Conservation (phyloP, 2,113 vertebrate species). For the Gymnobelideus leadbeateri region DNA sequence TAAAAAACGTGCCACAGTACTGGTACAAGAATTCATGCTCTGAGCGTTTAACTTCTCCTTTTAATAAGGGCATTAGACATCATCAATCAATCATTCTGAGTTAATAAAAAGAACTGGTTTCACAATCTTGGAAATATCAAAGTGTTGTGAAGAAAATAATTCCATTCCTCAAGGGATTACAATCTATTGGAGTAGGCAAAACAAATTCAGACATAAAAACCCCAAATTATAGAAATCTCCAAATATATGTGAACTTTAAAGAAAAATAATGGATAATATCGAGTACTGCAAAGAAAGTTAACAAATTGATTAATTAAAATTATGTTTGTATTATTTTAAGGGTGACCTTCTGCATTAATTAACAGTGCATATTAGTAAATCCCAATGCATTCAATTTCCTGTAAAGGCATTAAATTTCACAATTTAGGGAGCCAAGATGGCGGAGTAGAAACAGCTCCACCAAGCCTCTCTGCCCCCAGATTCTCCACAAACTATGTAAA, state of each 20-base stretch:
- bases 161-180: neutral
- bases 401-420: neutral
- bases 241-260: neutral
- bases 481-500: no score
- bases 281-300: neutral
- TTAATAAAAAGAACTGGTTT: neutral
- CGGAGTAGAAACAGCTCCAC: no score
- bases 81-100: slow-evolving; percentile 87
- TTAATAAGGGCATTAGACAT: slow-evolving; percentile 89
- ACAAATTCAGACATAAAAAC: neutral
- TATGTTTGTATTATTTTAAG: no score
- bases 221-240: neutral
- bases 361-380: neutral
- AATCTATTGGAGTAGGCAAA: neutral
- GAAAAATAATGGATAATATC: neutral
- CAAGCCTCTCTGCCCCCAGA: no score
- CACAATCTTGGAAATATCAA: neutral
- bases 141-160: neutral
- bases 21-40: slow-evolving; percentile 92
- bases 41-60: slow-evolving; percentile 82
- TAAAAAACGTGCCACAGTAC: slow-evolving; percentile 87
- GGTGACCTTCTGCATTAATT: neutral
- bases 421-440: no score
- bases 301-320: neutral
- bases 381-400: neutral